Evolutionary conservation across 2,113 vertebrate genomes (phyloP).

Genomic region (Aldabrachelys gigantea): DNA sequence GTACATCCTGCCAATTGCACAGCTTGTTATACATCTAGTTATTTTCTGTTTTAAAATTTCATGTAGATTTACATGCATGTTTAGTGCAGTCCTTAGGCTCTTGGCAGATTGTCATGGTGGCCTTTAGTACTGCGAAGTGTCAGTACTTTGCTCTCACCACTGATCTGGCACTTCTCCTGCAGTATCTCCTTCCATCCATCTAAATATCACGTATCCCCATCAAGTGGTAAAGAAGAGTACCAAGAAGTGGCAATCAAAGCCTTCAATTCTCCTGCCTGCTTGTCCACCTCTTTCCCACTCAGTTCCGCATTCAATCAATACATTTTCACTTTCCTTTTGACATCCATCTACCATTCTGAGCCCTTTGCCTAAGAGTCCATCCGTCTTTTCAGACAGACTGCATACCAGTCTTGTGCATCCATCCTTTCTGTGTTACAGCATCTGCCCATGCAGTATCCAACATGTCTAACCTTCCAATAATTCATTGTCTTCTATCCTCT

Average conservation of each 20-base stretch:
- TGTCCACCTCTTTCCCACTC: too few species aligned
- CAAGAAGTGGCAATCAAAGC: background rate
- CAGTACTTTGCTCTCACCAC: background rate
- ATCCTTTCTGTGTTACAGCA: background rate
- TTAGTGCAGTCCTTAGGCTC: background rate
- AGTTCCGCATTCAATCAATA: background rate
- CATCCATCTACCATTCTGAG: background rate
- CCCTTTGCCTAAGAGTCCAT: background rate
- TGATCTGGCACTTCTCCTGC: background rate
- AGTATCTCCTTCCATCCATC: background rate
- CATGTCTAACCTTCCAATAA: background rate
- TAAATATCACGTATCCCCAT: background rate
- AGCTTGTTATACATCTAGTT: background rate
- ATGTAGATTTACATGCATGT: background rate
- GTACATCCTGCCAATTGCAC: background rate
- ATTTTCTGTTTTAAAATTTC: background rate
- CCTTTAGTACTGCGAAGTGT: background rate
- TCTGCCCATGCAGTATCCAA: background rate
- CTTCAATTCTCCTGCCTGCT: background rate
- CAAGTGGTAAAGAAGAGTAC: background rate
- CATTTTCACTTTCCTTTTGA: background rate
- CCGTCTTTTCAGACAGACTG: background rate
- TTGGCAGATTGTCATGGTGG: background rate
- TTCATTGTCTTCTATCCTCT: background rate
- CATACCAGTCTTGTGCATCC: background rate